Percentiles rank a stretch among this genome's conserved stretches.
Conservation (phyloP, 2,113 vertebrate species). For the Galeopterus variegatus region DNA sequence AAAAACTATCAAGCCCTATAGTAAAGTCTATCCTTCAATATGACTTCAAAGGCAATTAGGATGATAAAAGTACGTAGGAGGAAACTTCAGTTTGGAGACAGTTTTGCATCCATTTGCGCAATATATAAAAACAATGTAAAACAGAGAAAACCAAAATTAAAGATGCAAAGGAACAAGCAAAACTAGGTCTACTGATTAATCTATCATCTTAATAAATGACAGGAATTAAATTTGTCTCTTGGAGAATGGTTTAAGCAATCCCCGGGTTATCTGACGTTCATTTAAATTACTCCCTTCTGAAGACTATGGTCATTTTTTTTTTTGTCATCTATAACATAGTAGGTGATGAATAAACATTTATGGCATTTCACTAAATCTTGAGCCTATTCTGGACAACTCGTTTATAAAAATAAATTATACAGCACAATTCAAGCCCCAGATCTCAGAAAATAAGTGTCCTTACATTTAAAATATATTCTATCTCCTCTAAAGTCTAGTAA, state of each 20-base stretch:
- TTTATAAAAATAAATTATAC: background rate
- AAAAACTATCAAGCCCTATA: background rate
- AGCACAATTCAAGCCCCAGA: background rate
- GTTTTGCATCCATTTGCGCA: slow-evolving; percentile 7
- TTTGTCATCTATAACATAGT: background rate
- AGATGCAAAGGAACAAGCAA: slow-evolving; percentile 40
- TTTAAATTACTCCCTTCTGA: background rate
- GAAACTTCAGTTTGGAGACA: background rate
- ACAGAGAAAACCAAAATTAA: background rate
- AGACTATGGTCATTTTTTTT: background rate
- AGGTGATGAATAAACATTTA: background rate
- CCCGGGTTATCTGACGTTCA: background rate
- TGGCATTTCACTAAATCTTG: slow-evolving; percentile 12
- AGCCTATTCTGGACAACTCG: background rate
- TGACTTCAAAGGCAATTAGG: background rate
- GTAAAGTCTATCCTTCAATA: background rate
- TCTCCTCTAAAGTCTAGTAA: slow-evolving; percentile 8
- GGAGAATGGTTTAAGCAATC: slow-evolving; percentile 21
- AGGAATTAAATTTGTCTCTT: slow-evolving; percentile 1
- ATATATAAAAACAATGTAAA: slow-evolving; percentile 5
- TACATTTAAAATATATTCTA: slow-evolving; percentile 2
- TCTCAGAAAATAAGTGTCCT: background rate
- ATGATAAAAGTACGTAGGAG: background rate
- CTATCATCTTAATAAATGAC: background rate
- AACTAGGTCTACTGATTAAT: background rate